These are phyloP conservation scores for Myopa testacea DNA, from an alignment of 2,888 invertebrate species.

Conservation along the genomic window DNA sequence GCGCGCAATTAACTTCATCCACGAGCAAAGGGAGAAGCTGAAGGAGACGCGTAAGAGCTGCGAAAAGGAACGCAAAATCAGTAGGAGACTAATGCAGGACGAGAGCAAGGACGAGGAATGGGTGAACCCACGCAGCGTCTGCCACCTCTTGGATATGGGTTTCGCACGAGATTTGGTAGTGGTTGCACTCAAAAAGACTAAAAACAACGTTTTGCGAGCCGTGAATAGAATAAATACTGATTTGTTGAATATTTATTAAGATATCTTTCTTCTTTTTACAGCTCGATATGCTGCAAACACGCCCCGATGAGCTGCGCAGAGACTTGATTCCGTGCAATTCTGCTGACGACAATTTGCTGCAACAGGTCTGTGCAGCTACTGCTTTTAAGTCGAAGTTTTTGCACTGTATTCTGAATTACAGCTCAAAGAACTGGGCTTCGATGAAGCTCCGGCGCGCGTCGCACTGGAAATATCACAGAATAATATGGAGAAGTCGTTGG, in stretches of 20 bases:
- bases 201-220: constrained; percentile 78
- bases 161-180: constrained; percentile 73
- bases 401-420: constrained; percentile 33
- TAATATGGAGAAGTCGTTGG: constrained; percentile 72
- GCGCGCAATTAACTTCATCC: constrained; percentile 76
- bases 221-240: constrained; percentile 69
- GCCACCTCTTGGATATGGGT: constrained; percentile 77
- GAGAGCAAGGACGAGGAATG: constrained; percentile 53
- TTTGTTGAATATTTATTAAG: not conserved
- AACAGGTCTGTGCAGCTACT: constrained; percentile 46
- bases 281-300: constrained; percentile 61
- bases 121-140: constrained; percentile 66
- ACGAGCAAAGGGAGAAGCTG: constrained; percentile 71
- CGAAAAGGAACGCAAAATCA: constrained; percentile 69
- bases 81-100: constrained; percentile 52
- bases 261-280: constrained; percentile 40
- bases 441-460: constrained; percentile 69
- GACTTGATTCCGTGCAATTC: constrained; percentile 47
- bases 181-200: constrained; percentile 74
- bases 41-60: constrained; percentile 70
- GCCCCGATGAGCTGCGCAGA: constrained; percentile 52
- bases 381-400: not conserved
- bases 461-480: constrained; percentile 72
- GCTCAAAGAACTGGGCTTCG: constrained; percentile 73
- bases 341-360: constrained; percentile 51